phyloP scores from a whole-genome alignment of 2,797 vertebrate genomes.

The Myotis pilosus region DNA sequence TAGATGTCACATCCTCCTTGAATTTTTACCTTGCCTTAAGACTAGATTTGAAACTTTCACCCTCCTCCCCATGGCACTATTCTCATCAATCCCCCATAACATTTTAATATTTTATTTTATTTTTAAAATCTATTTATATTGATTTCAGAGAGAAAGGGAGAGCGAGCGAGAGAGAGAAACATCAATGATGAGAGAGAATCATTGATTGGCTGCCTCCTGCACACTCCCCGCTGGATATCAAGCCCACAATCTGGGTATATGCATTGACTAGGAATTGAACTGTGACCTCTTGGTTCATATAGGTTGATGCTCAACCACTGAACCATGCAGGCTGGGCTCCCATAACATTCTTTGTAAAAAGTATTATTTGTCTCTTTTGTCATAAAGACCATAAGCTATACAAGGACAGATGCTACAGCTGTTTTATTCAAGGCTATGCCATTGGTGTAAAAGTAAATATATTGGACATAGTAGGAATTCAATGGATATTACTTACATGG shows the following conservation, averaged over 20 bases:
- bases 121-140: too few relatives aligned
- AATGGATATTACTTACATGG: neutral
- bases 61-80: neutral
- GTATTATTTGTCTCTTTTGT: neutral
- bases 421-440: neutral
- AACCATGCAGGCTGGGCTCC: neutral
- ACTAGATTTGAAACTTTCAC: neutral
- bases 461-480: neutral
- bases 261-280: too few relatives aligned
- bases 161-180: too few relatives aligned
- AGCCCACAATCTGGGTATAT: too few relatives aligned
- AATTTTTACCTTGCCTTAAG: neutral
- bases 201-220: neutral
- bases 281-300: too few relatives aligned
- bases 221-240: neutral
- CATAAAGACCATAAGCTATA: neutral
- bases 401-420: neutral
- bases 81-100: neutral
- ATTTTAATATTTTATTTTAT: neutral
- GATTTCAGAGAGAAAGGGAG: too few relatives aligned
- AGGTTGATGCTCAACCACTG: too few relatives aligned
- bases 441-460: neutral
- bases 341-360: neutral
- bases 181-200: neutral
- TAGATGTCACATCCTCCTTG: neutral